Evolutionary conservation across 2,113 vertebrate genomes (phyloP).

Genomic region (Anolis carolinensis): DNA sequence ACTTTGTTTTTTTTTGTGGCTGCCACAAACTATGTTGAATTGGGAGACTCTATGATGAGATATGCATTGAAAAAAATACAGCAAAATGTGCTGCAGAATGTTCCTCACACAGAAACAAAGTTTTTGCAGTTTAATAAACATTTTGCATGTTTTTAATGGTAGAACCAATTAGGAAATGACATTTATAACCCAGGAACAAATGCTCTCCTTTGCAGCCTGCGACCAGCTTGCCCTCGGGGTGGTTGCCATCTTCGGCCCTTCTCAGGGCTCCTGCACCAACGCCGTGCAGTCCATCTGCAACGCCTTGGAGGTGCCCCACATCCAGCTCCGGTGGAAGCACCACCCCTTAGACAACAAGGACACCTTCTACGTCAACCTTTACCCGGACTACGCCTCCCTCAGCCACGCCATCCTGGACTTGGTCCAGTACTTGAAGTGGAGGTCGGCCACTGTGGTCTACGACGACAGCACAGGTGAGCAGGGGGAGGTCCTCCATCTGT

Average conservation of each 20-base stretch:
- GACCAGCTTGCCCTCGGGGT: conserved; percentile 98
- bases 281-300: conserved; percentile 99
- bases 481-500: neutral
- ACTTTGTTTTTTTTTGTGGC: too few relatives aligned
- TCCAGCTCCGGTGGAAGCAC: conserved; percentile 98
- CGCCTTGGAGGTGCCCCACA: conserved; percentile 94
- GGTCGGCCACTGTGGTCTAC: conserved; percentile 96
- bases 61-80: too few relatives aligned
- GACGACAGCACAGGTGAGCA: conserved; percentile 95
- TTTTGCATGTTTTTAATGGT: too few relatives aligned
- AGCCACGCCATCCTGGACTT: conserved; percentile 97
- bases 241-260: conserved; percentile 96
- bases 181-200: too few relatives aligned
- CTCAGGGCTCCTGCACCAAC: conserved; percentile 96
- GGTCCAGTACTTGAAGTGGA: conserved; percentile 96
- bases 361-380: conserved; percentile 97
- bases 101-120: too few relatives aligned
- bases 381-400: conserved; percentile 95
- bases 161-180: too few relatives aligned
- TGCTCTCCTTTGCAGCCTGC: conserved; percentile 81
- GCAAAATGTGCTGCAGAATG: too few relatives aligned
- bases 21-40: too few relatives aligned
- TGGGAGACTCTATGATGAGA: too few relatives aligned
- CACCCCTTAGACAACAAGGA: conserved; percentile 98
- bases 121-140: too few relatives aligned